Base-by-base conservation (phyloP, 2,888 invertebrate species). In the Tuberolachnus salignus region DNA sequence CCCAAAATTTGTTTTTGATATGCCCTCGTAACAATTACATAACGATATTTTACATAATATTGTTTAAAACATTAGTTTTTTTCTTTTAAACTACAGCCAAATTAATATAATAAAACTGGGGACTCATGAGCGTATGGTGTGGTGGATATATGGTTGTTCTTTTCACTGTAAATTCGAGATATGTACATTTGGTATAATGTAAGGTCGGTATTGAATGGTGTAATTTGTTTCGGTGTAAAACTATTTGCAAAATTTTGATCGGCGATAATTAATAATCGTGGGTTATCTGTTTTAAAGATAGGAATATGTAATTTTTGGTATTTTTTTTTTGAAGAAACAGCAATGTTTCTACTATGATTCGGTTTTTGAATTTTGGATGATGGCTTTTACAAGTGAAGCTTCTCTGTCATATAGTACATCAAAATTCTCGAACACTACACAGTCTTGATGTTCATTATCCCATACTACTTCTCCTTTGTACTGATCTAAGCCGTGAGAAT, bases 391-490 rank as follows among this genome's bases (percentile, higher is more conserved):
- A n/a, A n/a, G n/a, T n/a, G n/a, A n/a, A n/a, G n/a, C n/a, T n/a
- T n/a, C n/a, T n/a, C n/a, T n/a, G 9, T 61, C 61, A n/a, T 61
- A 61, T 61, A 61, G 10, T 2, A 61, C n/a, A 6, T 16, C 2
- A 10, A 61, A 42, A n/a, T n/a, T n/a, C 3, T 61, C 61, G 0
- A 42, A 9, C 10, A 4, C n/a, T 1, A 42, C 61, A 11, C 61
- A 61, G 11, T 42, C 11, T 1, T 42, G 10, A 1, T 34, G 14
- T 1, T n/a, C 3, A 1, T 34, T 61, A 4, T 21, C n/a, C 67
- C 67, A 67, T 26, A 51, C 53, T 4, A 53, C n/a, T n/a, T 51
- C 26, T 21, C 67, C 53, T 51, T 67, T 51, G 8, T 19, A 26
- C 8, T 26, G 3, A 16, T 67, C 67, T 9, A 67, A 10, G 1